These are phyloP conservation scores for Heliothis virescens DNA, from an alignment of 1,140 invertebrate species.

Conservation along the genomic window DNA sequence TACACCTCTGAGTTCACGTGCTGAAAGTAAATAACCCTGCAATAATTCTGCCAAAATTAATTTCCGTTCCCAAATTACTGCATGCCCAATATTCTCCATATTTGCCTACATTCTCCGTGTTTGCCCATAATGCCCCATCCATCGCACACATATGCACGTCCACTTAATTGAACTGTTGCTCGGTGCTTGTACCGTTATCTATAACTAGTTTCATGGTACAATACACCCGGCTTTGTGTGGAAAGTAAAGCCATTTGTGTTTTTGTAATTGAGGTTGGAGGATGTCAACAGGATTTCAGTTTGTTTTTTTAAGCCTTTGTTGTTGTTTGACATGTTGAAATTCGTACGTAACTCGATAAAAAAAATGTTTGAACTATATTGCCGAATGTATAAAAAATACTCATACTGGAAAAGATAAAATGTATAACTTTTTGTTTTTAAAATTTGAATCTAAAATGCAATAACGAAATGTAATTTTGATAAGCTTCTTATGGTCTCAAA, in stretches of 20 bases:
- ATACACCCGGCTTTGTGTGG: background rate
- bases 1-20: too few species aligned
- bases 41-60: too few species aligned
- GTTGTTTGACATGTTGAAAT: background rate
- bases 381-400: too few species aligned
- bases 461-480: background rate
- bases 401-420: too few species aligned
- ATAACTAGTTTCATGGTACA: slow-evolving; percentile 27
- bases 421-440: too few species aligned
- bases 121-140: background rate
- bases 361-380: too few species aligned
- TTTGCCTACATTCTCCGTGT: background rate
- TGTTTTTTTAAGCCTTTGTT: too few species aligned
- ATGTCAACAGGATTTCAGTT: background rate
- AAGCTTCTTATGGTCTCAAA: background rate
- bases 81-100: background rate
- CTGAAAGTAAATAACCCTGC: too few species aligned
- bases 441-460: too few species aligned
- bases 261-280: background rate
- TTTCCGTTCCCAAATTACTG: background rate
- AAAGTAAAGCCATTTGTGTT: too few species aligned
- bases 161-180: slow-evolving; percentile 28
- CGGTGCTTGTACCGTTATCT: background rate
- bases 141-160: background rate
- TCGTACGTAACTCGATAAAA: background rate